Evolutionary conservation across 1,140 invertebrate genomes (phyloP), one percentile per base, ranked within the genome.

Genomic region (Aradophagus sp.): DNA sequence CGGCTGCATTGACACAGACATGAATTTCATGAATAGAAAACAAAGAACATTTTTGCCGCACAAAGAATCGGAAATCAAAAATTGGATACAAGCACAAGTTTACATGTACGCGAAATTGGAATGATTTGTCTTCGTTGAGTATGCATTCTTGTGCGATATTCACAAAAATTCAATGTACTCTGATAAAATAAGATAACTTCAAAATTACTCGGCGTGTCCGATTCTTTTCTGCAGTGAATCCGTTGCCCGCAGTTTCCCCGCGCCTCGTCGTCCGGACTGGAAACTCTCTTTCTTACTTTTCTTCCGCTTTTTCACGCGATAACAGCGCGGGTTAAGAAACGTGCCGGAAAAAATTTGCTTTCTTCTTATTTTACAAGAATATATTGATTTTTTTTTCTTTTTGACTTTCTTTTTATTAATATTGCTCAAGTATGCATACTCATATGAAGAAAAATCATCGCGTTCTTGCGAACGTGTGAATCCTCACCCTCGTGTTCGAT

Each of bases 321-420:
- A 67, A 67, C 53, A 53, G 62, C 20, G 47, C 17, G 39, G 44
- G 45, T 67, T 50, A 56, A 56, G 52, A 44, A 56, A 53, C 11
- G 52, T 12, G 19, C 11, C 11, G 12, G 48, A 35, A 58, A 67
- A 66, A 66, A 50, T 29, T 66, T 59, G 45, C 52, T 53, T 31
- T 47, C 59, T 67, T 67, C 63, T 67, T 67, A 67, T 67, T 67
- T 67, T 58, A 67, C 20, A 53, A 56, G 63, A 53, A 52, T 67
- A 67, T 67, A 67, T 67, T 67, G 63, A 59, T 59, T 68, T 68
- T 68, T 68, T 61, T 68, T 68, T 8, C n/a, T n/a, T n/a, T n/a
- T n/a, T n/a, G n/a, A n/a, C n/a, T n/a, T n/a, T n/a, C n/a, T n/a
- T n/a, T n/a, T n/a, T n/a, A n/a, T n/a, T 31, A 68, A 68, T 68